phyloP scores from a whole-genome alignment of 2,113 vertebrate genomes.

The Tetrax tetrax region DNA sequence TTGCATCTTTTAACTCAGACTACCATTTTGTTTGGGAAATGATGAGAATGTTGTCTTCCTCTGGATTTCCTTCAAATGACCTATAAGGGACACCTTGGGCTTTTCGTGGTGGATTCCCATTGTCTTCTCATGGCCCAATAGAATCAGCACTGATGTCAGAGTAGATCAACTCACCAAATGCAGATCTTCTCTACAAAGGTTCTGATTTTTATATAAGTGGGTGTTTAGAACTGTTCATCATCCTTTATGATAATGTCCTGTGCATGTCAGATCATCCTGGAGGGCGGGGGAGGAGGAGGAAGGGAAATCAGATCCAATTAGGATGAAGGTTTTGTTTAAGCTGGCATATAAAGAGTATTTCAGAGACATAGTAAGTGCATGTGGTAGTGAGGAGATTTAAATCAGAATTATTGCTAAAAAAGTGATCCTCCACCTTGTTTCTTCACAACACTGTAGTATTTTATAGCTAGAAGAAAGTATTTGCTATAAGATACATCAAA shows the following conservation, averaged over 20 bases:
- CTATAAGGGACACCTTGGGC: background rate
- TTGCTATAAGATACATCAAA: background rate
- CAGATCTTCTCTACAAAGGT: background rate
- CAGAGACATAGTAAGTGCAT: background rate
- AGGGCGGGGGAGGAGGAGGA: accelerated
- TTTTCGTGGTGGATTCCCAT: background rate
- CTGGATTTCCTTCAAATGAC: background rate
- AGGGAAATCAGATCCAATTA: background rate
- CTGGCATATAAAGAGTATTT: background rate
- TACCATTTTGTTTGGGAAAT: background rate
- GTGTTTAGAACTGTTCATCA: background rate
- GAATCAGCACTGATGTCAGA: background rate
- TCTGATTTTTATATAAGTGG: background rate
- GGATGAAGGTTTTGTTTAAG: background rate
- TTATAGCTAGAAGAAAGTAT: background rate
- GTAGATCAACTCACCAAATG: background rate
- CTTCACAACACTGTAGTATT: background rate
- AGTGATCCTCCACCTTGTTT: background rate
- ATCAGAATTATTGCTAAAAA: background rate
- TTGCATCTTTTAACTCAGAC: background rate
- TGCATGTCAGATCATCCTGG: background rate
- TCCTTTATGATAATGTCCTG: background rate
- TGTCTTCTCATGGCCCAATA: background rate
- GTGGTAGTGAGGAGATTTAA: background rate
- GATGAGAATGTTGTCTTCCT: background rate